Evolutionary conservation across 2,797 vertebrate genomes (phyloP), one percentile per base, ranked within the genome.

Genomic region (Ptychadena robeensis): DNA sequence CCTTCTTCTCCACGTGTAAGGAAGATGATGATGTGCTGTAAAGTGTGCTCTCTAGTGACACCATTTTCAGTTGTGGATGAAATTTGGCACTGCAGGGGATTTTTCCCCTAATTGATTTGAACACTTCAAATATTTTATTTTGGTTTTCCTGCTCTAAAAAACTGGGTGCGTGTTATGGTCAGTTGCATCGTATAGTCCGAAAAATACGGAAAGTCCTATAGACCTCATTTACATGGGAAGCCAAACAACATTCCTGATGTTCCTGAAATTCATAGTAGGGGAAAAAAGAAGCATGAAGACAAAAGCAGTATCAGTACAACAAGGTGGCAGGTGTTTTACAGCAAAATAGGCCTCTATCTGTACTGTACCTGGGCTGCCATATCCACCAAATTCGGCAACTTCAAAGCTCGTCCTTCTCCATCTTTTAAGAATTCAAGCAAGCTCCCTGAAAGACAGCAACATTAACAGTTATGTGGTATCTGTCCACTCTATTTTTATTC

Each of bases 401-500:
- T 99, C 89, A 98, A 86, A n/a, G 89, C 95, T 88, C 95, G 94
- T 88, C 97, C 97, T 91, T 99, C 97, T 86, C 95, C 96, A 0
- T 97, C 96, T 92, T 99, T 99, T 86, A 99, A 87, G 93, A 98
- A 98, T 86, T 99, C 97, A 83, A 99, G 92, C 88, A 99, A 94
- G 87, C 97, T 98, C 87, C 97, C 97, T 99, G 85, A 0, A 83
- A 86, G 89, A 32, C 18, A 79, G 38, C 66, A 72, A 30, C 59
- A 65, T n/a, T 28, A 14, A 57, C 30, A 0, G 28, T 9, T 27
- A 61, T 28, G 28, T 28, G 27, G 59, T 61, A 11, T 61, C 4
- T 25, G 25, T 67, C 22, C 30, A n/a, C 31, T 35, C 9, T 35
- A 9, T 35, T 2, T 34, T 67, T 14, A 14, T 31, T 25, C 9